Evolutionary conservation across 2,797 vertebrate species (phyloP).

Genomic region (Distichodus sexfasciatus): DNA sequence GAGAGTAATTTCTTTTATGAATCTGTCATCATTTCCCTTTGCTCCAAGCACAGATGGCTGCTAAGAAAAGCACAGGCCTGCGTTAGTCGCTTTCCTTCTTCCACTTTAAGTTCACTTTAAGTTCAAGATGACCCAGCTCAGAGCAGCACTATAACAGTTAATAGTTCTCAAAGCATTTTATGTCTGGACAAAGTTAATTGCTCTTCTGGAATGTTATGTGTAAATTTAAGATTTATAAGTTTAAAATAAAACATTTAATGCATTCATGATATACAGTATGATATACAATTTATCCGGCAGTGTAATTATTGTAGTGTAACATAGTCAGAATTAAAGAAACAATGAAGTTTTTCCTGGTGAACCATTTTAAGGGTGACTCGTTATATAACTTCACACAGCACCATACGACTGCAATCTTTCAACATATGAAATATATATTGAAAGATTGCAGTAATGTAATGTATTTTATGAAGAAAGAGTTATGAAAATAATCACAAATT

Average conservation of each 20-base stretch:
- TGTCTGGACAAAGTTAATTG: not conserved
- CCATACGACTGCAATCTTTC: too few relatives aligned
- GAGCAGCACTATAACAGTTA: conserved; percentile 14
- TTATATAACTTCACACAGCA: too few relatives aligned
- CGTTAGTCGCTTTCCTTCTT: conserved; percentile 31
- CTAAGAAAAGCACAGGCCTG: conserved; percentile 27
- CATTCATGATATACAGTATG: too few relatives aligned
- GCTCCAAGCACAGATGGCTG: not conserved
- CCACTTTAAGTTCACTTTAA: conserved; percentile 27
- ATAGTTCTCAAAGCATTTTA: not conserved
- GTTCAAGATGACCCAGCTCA: conserved; percentile 22
- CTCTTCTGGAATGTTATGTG: not conserved
- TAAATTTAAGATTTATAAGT: not conserved
- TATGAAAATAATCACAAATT: too few relatives aligned
- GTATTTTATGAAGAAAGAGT: too few relatives aligned
- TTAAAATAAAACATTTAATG: not conserved
- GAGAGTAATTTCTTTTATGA: conserved; percentile 9
- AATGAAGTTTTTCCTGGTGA: too few relatives aligned
- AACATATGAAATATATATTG: too few relatives aligned
- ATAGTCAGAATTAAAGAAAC: too few relatives aligned
- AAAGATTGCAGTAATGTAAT: too few relatives aligned
- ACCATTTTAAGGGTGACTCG: too few relatives aligned
- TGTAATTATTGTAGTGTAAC: too few relatives aligned
- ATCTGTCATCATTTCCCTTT: conserved; percentile 2
- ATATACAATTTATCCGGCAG: too few relatives aligned